These are phyloP conservation scores for Callimorpha dominula DNA, from an alignment of 2,888 invertebrate species.

Conservation along the genomic window DNA sequence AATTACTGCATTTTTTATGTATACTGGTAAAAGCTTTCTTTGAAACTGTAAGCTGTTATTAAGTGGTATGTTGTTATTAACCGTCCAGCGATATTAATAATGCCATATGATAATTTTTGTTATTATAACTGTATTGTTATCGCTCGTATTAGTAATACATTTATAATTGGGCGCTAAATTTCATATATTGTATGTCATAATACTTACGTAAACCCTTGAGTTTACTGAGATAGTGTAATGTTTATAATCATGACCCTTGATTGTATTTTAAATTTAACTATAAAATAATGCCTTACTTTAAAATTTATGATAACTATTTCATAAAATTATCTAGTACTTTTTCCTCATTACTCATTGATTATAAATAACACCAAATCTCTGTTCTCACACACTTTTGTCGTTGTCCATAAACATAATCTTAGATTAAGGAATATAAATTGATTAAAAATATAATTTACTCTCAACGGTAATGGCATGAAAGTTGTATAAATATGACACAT, in stretches of 20 bases:
- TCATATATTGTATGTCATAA: not conserved
- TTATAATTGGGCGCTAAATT: slow-evolving; percentile 1
- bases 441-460: slow-evolving; percentile 39
- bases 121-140: slow-evolving; percentile 18
- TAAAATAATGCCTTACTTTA: not conserved
- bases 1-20: slow-evolving; percentile 42
- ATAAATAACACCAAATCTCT: slow-evolving; percentile 1
- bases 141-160: not conserved
- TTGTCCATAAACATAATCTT: slow-evolving; percentile 18
- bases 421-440: slow-evolving; percentile 14
- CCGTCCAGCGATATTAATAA: slow-evolving; percentile 19
- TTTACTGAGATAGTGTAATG: not conserved
- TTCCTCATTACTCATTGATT: not conserved
- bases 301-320: not conserved
- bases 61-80: slow-evolving; percentile 26
- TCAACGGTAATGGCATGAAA: slow-evolving; percentile 20
- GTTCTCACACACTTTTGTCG: slow-evolving; percentile 13
- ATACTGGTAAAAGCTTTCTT: slow-evolving; percentile 26
- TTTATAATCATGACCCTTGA: not conserved
- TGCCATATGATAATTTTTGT: slow-evolving; percentile 15
- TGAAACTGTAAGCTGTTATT: slow-evolving; percentile 37
- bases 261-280: too few species aligned
- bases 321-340: not conserved
- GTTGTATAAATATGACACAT: slow-evolving; percentile 34
- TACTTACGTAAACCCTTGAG: not conserved